Percentiles rank a stretch among this genome's conserved stretches.
phyloP scores from a whole-genome alignment of 2,113 vertebrate species.

The Chlamydotis undulata region DNA sequence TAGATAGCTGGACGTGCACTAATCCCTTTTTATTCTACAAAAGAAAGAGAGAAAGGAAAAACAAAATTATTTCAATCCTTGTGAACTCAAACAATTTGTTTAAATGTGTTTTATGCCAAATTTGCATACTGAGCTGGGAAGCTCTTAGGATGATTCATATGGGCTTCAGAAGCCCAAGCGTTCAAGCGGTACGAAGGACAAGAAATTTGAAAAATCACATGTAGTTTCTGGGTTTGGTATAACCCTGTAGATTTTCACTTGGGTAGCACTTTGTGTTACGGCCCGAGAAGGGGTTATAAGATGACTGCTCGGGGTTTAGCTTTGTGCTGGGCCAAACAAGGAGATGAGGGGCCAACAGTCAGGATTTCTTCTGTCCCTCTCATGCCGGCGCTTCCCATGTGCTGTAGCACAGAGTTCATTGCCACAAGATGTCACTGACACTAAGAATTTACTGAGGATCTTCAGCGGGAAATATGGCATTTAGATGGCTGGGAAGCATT shows the following conservation, averaged over 20 bases:
- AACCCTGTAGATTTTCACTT: not conserved
- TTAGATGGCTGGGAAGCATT: not conserved
- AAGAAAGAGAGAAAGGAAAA: not conserved
- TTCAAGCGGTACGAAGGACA: not conserved
- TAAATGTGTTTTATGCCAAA: not conserved
- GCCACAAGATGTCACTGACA: constrained; percentile 70
- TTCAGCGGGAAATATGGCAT: not conserved
- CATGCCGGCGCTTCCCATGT: not conserved
- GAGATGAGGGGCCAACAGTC: not conserved
- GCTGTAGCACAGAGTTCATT: constrained; percentile 42
- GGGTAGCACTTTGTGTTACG: not conserved
- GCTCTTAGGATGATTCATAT: not conserved
- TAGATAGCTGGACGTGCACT: constrained; percentile 36
- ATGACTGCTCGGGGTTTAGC: not conserved
- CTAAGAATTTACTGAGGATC: constrained; percentile 49
- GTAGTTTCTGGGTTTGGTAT: not conserved
- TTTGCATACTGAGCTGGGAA: constrained; percentile 13
- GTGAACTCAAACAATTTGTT: not conserved
- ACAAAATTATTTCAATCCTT: not conserved
- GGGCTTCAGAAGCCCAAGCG: not conserved
- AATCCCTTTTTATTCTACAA: constrained; percentile 50
- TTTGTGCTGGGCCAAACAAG: not conserved
- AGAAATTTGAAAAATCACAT: not conserved
- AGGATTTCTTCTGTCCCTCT: not conserved
- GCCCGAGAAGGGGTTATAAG: not conserved